Evolutionary conservation across 92 coral and sea anemone genomes (phyloP).

Genomic region (Hydrozoanthus gracilis): DNA sequence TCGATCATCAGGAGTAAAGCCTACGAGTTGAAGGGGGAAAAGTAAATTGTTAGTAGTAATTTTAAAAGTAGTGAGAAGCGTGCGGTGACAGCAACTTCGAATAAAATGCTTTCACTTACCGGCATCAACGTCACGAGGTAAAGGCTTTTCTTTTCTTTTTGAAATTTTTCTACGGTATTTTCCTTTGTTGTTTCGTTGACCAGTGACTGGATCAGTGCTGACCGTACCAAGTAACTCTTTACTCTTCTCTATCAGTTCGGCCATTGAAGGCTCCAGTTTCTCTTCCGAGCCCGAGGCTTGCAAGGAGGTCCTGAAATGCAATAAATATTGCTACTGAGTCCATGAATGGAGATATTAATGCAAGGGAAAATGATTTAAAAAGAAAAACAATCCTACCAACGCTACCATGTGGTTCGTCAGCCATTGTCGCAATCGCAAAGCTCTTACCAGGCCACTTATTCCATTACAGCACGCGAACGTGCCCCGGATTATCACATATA

Average conservation of each 20-base stretch:
- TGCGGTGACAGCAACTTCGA: too few species aligned
- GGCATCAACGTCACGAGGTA: constrained; percentile 4
- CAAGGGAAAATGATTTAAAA: neutral
- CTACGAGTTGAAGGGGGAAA: too few species aligned
- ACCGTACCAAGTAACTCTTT: constrained; percentile 22
- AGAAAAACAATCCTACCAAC: constrained; percentile 3
- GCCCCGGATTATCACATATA: too few species aligned
- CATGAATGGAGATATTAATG: neutral
- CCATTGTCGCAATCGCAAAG: neutral
- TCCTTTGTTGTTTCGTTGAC: constrained; percentile 45
- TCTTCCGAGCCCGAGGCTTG: constrained; percentile 32
- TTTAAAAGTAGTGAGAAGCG: too few species aligned
- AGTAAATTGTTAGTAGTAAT: too few species aligned
- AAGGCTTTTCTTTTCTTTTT: constrained; percentile 7
- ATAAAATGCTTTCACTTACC: neutral
- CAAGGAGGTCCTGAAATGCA: constrained; percentile 15
- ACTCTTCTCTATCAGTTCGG: constrained; percentile 6
- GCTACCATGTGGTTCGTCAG: neutral
- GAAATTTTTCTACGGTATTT: constrained; percentile 12
- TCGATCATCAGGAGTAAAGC: neutral
- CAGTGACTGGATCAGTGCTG: constrained; percentile 39
- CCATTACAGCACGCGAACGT: neutral
- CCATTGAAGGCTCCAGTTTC: constrained; percentile 44
- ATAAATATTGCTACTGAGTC: neutral
- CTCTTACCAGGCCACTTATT: neutral